Evolutionary conservation across 2,797 vertebrate genomes (phyloP).

Genomic region (Sebastes goodei): DNA sequence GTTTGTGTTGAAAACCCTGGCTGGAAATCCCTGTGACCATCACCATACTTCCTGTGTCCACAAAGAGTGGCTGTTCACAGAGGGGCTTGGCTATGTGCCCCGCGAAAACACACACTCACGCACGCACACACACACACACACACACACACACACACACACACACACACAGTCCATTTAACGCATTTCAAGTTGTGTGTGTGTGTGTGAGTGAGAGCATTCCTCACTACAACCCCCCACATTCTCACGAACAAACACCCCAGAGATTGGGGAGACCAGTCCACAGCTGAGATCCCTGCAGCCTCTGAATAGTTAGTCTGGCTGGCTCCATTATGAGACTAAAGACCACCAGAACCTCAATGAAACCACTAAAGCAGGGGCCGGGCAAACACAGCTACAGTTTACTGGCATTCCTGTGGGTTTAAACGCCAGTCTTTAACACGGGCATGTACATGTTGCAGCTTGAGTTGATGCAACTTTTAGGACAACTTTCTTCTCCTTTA

Average conservation of each 20-base stretch:
- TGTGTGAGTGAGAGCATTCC: constrained; percentile 42
- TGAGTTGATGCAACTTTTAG: background rate
- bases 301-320: constrained; percentile 26
- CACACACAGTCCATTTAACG: constrained; percentile 1
- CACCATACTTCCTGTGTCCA: constrained; percentile 78
- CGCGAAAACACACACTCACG: background rate
- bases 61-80: constrained; percentile 79
- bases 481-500: background rate
- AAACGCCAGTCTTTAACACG: background rate
- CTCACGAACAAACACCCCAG: constrained; percentile 52
- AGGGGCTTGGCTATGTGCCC: constrained; percentile 52
- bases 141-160: background rate
- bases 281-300: constrained; percentile 44
- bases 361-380: constrained; percentile 17
- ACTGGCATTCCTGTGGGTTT: constrained; percentile 55
- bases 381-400: constrained; percentile 33
- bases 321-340: constrained; percentile 38
- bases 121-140: background rate
- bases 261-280: constrained; percentile 19
- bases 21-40: constrained; percentile 53
- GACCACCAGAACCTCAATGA: constrained; percentile 29
- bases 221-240: constrained; percentile 61
- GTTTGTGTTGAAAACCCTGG: constrained; percentile 25
- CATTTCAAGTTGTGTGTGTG: constrained; percentile 13
- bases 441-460: background rate